Evolutionary conservation across 2,797 vertebrate species (phyloP).

Genomic region (Megalops cyprinoides): DNA sequence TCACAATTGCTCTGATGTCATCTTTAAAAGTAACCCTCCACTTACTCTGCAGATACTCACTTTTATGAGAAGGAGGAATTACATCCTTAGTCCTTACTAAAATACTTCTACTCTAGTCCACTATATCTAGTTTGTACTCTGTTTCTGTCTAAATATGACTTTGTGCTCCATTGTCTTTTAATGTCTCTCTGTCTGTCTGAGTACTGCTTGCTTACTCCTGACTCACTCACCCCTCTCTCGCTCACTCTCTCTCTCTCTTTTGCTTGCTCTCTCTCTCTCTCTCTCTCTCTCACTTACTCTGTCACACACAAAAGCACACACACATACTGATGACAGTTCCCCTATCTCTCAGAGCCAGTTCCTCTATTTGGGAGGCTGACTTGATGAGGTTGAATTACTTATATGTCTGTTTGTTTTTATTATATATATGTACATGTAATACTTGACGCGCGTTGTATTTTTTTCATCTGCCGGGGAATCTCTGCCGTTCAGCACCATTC

Average conservation of each 20-base stretch:
- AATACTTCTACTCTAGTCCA: neutral
- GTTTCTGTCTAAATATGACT: neutral
- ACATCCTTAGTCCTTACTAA: neutral
- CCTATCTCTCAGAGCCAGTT: conserved; percentile 78
- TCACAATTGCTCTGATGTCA: neutral
- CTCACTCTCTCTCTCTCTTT: conserved; percentile 15
- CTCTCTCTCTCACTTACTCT: conserved; percentile 33
- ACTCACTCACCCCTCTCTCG: conserved; percentile 49
- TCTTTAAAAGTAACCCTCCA: neutral
- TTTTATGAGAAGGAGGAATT: neutral
- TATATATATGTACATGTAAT: conserved; percentile 20
- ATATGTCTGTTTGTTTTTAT: conserved; percentile 35
- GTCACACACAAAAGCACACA: conserved; percentile 56
- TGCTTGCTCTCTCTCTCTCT: neutral
- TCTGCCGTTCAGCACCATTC: conserved; percentile 42
- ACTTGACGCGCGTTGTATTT: conserved; percentile 37
- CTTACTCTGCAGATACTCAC: neutral
- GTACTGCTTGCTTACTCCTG: conserved; percentile 35
- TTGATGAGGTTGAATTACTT: conserved; percentile 63
- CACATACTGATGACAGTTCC: conserved; percentile 72
- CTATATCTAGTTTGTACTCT: neutral
- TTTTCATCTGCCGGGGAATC: conserved; percentile 32
- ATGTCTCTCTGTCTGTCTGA: conserved; percentile 7
- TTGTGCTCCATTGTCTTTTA: conserved; percentile 33
- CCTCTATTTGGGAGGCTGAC: conserved; percentile 74